Percentiles rank a stretch among this genome's conserved stretches.
phyloP scores from a whole-genome alignment of 2,888 invertebrate genomes.

The Malthinus flaveolus region DNA sequence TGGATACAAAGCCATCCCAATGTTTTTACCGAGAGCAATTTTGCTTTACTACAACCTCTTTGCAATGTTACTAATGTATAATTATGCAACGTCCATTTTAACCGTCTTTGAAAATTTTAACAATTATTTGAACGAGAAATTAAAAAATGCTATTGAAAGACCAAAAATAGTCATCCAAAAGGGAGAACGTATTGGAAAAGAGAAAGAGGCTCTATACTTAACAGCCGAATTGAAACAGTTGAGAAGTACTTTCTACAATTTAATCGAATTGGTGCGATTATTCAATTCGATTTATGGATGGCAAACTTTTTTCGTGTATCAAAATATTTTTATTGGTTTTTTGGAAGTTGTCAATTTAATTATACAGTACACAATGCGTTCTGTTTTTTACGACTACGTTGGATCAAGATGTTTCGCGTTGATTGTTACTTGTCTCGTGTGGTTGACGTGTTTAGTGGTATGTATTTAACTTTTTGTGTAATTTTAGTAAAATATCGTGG shows the following conservation, averaged over 20 bases:
- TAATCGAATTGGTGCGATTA: not conserved
- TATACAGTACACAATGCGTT: not conserved
- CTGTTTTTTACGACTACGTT: no score
- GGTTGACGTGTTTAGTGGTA: no score
- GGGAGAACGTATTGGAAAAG: no score
- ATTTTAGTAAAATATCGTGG: no score
- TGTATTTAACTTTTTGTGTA: no score
- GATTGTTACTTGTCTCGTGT: no score
- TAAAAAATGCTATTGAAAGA: no score
- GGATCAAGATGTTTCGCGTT: no score
- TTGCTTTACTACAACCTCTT: not conserved
- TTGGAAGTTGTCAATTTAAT: not conserved
- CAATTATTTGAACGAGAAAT: not conserved
- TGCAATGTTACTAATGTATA: not conserved
- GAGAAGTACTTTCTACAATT: not conserved
- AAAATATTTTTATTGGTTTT: not conserved
- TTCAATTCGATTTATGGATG: not conserved
- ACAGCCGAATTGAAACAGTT: not conserved
- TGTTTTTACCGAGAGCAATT: not conserved
- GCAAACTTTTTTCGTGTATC: not conserved
- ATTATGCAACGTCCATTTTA: not conserved
- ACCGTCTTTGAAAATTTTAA: not conserved
- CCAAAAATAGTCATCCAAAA: no score
- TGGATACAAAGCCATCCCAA: not conserved
- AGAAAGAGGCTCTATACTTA: no score